Percentiles rank a stretch among this genome's conserved stretches.
These are phyloP conservation scores for Crax fasciolata DNA, from an alignment of 2,797 vertebrate species.

Conservation along the genomic window DNA sequence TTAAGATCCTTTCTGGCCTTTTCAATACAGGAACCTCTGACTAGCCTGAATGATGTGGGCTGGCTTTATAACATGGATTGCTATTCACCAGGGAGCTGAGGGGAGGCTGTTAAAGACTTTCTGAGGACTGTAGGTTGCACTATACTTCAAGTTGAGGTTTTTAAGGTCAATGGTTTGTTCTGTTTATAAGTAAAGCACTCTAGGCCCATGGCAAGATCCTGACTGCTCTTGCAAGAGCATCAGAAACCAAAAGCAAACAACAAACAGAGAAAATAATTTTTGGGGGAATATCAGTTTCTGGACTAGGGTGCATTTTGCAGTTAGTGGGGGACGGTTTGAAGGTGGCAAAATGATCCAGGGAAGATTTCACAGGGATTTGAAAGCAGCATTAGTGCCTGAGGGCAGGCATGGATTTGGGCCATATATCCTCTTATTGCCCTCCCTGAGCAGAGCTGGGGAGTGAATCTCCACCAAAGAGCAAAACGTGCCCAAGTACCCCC, in stretches of 20 bases:
- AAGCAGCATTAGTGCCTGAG: neutral
- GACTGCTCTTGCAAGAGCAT: neutral
- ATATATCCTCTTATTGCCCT: neutral
- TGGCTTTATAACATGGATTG: neutral
- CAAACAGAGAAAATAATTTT: neutral
- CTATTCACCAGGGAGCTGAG: conserved; percentile 43
- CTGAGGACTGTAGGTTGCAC: conserved; percentile 54
- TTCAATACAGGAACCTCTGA: conserved; percentile 47
- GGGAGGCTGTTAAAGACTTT: conserved; percentile 53
- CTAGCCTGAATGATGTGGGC: conserved; percentile 33
- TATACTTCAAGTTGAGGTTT: conserved; percentile 57
- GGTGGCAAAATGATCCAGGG: neutral
- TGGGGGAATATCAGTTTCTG: neutral
- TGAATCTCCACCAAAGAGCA: neutral
- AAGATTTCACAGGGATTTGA: neutral
- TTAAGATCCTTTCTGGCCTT: conserved; percentile 49
- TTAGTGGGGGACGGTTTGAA: neutral
- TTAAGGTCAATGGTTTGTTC: conserved; percentile 40
- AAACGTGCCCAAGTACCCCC: neutral
- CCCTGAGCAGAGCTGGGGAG: neutral
- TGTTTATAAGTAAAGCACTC: conserved; percentile 42
- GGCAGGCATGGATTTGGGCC: neutral
- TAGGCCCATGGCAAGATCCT: neutral
- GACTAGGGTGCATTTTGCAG: neutral
- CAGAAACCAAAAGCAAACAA: neutral